phyloP scores from a whole-genome alignment of 2,113 vertebrate species.

The Eurypyga helias region DNA sequence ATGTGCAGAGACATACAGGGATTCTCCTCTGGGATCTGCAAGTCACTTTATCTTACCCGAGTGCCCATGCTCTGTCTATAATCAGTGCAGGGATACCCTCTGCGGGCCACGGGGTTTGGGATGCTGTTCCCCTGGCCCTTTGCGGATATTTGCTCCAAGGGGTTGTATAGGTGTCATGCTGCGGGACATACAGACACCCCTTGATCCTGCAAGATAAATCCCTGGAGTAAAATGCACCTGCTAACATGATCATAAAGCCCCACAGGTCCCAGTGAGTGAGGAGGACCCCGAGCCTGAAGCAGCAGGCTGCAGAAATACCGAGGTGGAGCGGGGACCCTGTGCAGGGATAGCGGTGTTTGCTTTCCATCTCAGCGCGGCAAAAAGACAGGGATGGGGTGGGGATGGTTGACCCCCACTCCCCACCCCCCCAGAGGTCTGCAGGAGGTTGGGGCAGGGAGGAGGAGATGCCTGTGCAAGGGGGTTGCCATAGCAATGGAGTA shows the following conservation, averaged over 20 bases:
- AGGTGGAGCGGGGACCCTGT: accelerated
- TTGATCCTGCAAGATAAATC: background rate
- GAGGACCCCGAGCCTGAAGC: background rate
- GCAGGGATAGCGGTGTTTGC: background rate
- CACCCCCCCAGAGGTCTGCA: background rate
- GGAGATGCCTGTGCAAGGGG: background rate
- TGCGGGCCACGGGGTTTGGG: accelerated
- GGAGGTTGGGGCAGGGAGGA: background rate
- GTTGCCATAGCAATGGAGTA: constrained; percentile 53
- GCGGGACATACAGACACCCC: accelerated
- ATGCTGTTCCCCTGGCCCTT: accelerated
- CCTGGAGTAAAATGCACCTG: background rate
- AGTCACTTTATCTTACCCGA: background rate
- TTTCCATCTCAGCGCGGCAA: background rate
- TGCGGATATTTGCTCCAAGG: background rate
- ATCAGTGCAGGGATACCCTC: background rate
- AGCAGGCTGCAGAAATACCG: accelerated
- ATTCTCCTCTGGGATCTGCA: background rate
- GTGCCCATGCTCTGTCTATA: accelerated
- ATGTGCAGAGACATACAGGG: background rate
- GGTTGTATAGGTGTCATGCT: background rate
- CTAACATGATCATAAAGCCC: background rate
- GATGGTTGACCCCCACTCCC: background rate
- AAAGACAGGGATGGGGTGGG: background rate
- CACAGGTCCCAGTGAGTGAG: background rate